Base-by-base conservation (phyloP, 2,113 vertebrate genomes). In the Hippocampus guttulatus region DNA sequence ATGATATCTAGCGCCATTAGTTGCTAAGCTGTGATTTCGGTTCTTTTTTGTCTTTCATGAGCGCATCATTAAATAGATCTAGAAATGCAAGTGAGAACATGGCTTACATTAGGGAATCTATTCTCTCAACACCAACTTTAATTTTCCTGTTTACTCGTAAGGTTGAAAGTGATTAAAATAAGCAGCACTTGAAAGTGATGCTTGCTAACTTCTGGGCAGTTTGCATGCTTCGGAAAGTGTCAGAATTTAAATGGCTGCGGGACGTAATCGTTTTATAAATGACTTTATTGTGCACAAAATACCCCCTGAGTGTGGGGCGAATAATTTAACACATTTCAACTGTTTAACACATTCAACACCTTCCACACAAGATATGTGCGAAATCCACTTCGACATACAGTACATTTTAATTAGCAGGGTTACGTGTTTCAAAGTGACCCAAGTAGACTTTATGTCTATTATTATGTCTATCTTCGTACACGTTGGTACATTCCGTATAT, bases 241-340 rank as follows among this genome's bases (percentile, higher is more conserved):
- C 2, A 14, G 38, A 64, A 11, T 41, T 40, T 7, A 41, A 41
- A 63, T 40, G 20, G 18, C 18, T 18, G 7, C 8, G 10, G 23
- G 21, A 64, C 33, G 11, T n/a, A 40, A 64, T 41, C 43, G 62
- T 41, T n/a, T 40, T n/a, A n/a, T 40, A 64, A 64, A 43, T 40
- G 33, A 41, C 18, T 38, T 41, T 43, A 43, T 41, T 43, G 43
- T 65, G n/a, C 58, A 61, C 27, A 16, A 65, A 65, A 25, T 45
- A 6, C 5, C 3, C 12, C 55, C n/a, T 3, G 14, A 23, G 60
- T 40, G 60, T 30, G 3, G n/a, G 9, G 45, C 45, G 63, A 45
- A 65, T 65, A 65, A 43, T 65, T 65, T n/a, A 45, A 47, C 63
- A 65, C 63, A 65, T 65, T 65, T 45, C 40, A 15, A 45, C 41